These are phyloP conservation scores for Lucilia cuprina DNA, from an alignment of 1,140 invertebrate species.

Conservation along the genomic window DNA sequence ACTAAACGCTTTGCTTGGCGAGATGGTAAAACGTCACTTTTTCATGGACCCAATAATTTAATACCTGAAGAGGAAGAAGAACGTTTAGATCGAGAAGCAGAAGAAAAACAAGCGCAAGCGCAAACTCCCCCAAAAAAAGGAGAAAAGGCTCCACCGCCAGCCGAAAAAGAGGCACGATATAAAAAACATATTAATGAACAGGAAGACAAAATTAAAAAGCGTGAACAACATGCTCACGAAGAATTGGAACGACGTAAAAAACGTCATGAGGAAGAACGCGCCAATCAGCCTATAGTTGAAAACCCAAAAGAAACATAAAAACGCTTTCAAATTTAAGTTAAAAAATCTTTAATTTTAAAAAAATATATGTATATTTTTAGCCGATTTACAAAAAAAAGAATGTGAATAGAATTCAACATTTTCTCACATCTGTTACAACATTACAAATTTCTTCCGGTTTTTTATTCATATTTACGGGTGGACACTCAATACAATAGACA, in stretches of 20 bases:
- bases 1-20: slow-evolving; percentile 82
- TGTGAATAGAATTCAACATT: slow-evolving; percentile 46
- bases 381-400: too few species aligned
- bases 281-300: neutral
- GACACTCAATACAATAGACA: slow-evolving; percentile 57
- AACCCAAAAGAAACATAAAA: too few species aligned
- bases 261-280: neutral
- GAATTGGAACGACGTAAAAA: neutral
- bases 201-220: neutral
- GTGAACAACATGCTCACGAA: neutral
- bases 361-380: neutral
- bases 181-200: neutral
- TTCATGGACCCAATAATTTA: slow-evolving; percentile 67
- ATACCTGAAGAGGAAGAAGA: slow-evolving; percentile 3
- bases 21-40: slow-evolving; percentile 79
- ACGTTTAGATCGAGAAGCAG: neutral
- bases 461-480: slow-evolving; percentile 52
- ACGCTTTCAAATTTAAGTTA: too few species aligned
- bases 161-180: neutral
- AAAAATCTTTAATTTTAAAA: too few species aligned
- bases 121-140: neutral
- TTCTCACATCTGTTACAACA: slow-evolving; percentile 50
- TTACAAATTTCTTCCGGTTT: slow-evolving; percentile 49
- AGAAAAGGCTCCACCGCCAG: neutral
- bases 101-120: neutral